Evolutionary conservation across 2,888 invertebrate genomes (phyloP).

Genomic region (Xanthorhoe spadicearia): DNA sequence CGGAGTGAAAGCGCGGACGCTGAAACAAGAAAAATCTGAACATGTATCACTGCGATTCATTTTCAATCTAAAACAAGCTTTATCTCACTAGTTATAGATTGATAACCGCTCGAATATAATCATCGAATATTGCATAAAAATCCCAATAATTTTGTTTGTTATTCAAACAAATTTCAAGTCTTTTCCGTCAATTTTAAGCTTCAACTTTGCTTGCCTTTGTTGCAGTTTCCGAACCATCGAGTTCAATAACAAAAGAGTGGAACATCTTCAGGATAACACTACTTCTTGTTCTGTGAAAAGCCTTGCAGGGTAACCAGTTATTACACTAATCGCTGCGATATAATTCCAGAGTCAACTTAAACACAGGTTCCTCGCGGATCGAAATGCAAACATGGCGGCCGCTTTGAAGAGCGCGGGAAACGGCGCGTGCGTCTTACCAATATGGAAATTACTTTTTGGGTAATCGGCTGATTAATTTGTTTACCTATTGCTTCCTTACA

Average conservation of each 20-base stretch:
- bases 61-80: constrained; percentile 38
- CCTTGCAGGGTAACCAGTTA: constrained; percentile 79
- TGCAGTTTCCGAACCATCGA: neutral
- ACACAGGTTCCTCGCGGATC: constrained; percentile 84
- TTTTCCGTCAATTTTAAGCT: constrained; percentile 3
- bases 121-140: neutral
- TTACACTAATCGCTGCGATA: constrained; percentile 85
- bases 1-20: constrained; percentile 71
- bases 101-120: neutral
- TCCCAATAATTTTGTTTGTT: neutral
- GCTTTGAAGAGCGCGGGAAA: constrained; percentile 79
- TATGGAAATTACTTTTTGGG: constrained; percentile 37
- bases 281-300: constrained; percentile 59
- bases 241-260: constrained; percentile 15
- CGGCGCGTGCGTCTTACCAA: constrained; percentile 52
- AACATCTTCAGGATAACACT: constrained; percentile 53
- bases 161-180: neutral
- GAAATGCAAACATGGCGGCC: constrained; percentile 85
- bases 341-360: constrained; percentile 85
- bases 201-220: neutral
- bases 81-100: neutral
- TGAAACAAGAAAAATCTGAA: constrained; percentile 73
- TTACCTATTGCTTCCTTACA: constrained; percentile 17
- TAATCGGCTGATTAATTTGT: constrained; percentile 32
- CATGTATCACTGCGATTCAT: constrained; percentile 3